These are phyloP conservation scores for Flabesymbios commensalis DNA, from an alignment of 2,888 invertebrate species.

Conservation along the genomic window DNA sequence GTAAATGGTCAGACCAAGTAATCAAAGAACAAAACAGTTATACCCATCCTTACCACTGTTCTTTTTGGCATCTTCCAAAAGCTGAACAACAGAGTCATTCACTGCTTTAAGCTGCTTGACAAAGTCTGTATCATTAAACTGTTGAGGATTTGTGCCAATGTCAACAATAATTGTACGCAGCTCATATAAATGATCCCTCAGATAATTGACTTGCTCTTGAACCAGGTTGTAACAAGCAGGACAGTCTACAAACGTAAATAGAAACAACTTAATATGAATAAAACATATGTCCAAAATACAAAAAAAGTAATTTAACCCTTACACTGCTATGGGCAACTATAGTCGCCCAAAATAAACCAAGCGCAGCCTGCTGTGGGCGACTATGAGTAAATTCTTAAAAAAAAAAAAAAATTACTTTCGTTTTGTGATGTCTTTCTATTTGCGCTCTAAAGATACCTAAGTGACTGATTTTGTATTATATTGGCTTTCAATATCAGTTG, in stretches of 20 bases:
- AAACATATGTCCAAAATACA: background rate
- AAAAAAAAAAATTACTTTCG: no score
- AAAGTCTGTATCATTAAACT: conserved; percentile 88
- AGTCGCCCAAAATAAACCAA: no score
- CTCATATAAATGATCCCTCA: conserved; percentile 63
- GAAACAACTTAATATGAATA: background rate
- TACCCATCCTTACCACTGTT: conserved; percentile 24
- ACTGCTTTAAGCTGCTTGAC: conserved; percentile 80
- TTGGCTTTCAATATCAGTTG: no score
- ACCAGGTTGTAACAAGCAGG: conserved; percentile 95
- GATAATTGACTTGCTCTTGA: conserved; percentile 77
- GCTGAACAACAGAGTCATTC: conserved; percentile 74
- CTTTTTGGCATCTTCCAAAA: conserved; percentile 72
- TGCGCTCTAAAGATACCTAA: no score
- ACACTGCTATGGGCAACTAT: no score
- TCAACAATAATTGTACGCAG: conserved; percentile 79
- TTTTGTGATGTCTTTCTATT: no score
- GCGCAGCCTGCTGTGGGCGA: no score
- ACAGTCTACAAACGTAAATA: conserved; percentile 65
- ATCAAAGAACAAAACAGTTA: no score
- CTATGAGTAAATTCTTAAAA: no score
- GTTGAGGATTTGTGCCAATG: conserved; percentile 90
- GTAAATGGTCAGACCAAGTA: no score
- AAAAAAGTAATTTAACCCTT: no score
- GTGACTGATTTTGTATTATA: no score